phyloP scores from a whole-genome alignment of 2,888 invertebrate genomes.

The Alcis repandata region DNA sequence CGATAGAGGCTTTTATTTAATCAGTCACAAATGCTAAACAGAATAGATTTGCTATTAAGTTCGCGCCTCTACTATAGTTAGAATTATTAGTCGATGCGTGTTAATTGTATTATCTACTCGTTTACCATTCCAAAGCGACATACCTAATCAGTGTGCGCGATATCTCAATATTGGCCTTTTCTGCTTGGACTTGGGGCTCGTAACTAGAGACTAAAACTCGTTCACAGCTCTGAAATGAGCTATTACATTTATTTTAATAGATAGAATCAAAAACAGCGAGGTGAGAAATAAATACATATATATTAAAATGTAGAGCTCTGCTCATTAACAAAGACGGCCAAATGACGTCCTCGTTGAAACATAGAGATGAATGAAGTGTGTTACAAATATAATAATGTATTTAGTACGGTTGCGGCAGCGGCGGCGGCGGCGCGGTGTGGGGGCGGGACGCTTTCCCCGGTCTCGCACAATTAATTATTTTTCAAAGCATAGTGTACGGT shows the following conservation, averaged over 20 bases:
- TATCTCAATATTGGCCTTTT: slow-evolving; percentile 47
- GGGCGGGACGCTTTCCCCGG: slow-evolving; percentile 59
- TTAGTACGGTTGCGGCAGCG: slow-evolving; percentile 43
- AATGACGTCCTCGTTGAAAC: slow-evolving; percentile 57
- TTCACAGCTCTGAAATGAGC: slow-evolving; percentile 49
- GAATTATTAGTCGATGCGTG: slow-evolving; percentile 48
- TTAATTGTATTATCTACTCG: slow-evolving; percentile 53
- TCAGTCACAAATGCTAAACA: slow-evolving; percentile 28
- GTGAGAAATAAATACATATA: slow-evolving; percentile 55
- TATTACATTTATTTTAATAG: slow-evolving; percentile 38
- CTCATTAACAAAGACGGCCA: slow-evolving; percentile 57
- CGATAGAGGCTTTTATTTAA: slow-evolving; percentile 17
- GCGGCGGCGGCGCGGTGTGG: slow-evolving; percentile 50
- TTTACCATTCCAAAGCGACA: slow-evolving; percentile 43
- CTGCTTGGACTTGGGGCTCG: slow-evolving; percentile 44
- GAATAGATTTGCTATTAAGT: slow-evolving; percentile 32
- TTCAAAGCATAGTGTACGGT: slow-evolving; percentile 48
- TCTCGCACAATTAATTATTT: slow-evolving; percentile 57
- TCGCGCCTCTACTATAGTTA: slow-evolving; percentile 42
- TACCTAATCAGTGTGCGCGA: slow-evolving; percentile 44
- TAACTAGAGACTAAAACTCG: slow-evolving; percentile 57
- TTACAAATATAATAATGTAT: slow-evolving; percentile 26
- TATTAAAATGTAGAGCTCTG: slow-evolving; percentile 57
- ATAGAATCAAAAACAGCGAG: slow-evolving; percentile 20
- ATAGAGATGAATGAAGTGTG: slow-evolving; percentile 66